Percentiles rank a stretch among this genome's conserved stretches.
These are phyloP conservation scores for Conistra vaccinii DNA, from an alignment of 2,888 invertebrate species.

Conservation along the genomic window DNA sequence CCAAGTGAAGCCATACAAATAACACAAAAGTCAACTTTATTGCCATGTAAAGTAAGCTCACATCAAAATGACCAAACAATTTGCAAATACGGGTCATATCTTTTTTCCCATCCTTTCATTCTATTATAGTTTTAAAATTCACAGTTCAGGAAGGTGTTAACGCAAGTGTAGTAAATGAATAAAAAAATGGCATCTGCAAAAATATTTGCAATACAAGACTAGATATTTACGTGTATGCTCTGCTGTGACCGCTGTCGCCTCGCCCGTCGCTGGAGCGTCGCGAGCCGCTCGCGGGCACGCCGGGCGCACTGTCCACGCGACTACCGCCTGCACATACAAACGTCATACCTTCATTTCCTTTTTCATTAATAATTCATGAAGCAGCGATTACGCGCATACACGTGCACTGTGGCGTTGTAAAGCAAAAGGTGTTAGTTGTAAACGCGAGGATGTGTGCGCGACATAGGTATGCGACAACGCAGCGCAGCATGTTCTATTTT, in stretches of 20 bases:
- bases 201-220: neutral
- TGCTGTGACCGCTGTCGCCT: constrained; percentile 71
- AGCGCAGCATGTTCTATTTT: neutral
- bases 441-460: neutral
- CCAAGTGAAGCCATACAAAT: neutral
- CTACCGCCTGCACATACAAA: constrained; percentile 67
- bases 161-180: neutral
- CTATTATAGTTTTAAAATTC: neutral
- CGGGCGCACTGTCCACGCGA: constrained; percentile 72
- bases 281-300: constrained; percentile 58
- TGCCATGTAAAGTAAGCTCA: neutral
- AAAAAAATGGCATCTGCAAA: constrained; percentile 1
- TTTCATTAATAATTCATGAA: constrained; percentile 36
- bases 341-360: constrained; percentile 18
- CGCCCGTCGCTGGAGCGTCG: constrained; percentile 73
- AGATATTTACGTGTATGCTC: constrained; percentile 70
- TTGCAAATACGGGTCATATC: neutral
- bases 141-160: neutral
- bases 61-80: neutral
- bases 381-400: constrained; percentile 1
- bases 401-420: constrained; percentile 34
- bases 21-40: neutral
- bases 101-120: neutral
- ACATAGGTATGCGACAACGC: neutral
- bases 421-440: constrained; percentile 15